phyloP scores from a whole-genome alignment of 2,797 vertebrate genomes.

The Aldrovandia affinis region DNA sequence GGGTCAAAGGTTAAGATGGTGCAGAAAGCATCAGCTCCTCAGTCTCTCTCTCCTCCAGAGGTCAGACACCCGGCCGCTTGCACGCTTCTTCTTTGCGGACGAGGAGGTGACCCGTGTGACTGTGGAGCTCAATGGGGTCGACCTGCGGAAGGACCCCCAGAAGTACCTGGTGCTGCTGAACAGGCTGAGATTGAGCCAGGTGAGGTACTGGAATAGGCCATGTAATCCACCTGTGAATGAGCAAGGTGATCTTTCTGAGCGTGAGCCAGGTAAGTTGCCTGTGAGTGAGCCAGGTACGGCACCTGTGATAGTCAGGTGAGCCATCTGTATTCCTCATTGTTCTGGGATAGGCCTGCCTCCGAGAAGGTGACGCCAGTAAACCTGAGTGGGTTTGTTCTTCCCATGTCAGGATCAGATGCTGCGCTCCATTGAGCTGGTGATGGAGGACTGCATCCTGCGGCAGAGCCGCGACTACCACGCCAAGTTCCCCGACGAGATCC shows the following conservation, averaged over 20 bases:
- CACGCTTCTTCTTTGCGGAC: conserved; percentile 71
- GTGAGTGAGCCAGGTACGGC: neutral
- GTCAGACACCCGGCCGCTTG: conserved; percentile 67
- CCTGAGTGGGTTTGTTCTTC: neutral
- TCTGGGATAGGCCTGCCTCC: neutral
- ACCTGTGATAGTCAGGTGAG: neutral
- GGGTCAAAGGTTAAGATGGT: neutral
- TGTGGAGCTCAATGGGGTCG: conserved; percentile 64
- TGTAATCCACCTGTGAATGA: neutral
- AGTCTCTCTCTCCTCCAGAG: conserved; percentile 50
- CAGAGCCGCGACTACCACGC: conserved; percentile 68
- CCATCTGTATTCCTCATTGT: neutral
- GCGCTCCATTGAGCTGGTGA: conserved; percentile 64
- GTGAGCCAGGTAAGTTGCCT: neutral
- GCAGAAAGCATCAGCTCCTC: neutral
- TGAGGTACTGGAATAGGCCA: too few species aligned
- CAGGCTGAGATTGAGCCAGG: conserved; percentile 58
- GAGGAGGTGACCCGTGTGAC: conserved; percentile 66
- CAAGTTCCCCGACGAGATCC: conserved; percentile 73
- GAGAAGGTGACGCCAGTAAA: neutral
- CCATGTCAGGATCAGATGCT: conserved; percentile 64
- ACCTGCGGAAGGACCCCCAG: conserved; percentile 66
- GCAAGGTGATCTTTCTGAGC: too few species aligned
- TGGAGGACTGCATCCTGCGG: conserved; percentile 71
- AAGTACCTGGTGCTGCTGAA: conserved; percentile 70